These are phyloP conservation scores for Eulemur rufifrons DNA, from an alignment of 2,113 vertebrate species.

Conservation along the genomic window DNA sequence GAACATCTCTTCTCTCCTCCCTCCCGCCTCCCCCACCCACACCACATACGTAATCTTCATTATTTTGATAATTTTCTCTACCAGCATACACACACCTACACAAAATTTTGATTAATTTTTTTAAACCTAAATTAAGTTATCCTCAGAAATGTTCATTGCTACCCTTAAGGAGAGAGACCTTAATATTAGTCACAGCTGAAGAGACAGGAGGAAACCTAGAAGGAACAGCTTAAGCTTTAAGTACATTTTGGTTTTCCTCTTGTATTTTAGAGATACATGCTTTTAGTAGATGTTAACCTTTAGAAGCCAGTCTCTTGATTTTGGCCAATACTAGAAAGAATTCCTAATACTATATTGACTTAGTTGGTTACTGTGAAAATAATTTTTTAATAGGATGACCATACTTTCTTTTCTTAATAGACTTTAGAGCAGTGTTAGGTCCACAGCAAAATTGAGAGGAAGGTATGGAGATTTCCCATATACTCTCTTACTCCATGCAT, in stretches of 20 bases:
- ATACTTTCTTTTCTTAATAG: background rate
- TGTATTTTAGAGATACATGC: background rate
- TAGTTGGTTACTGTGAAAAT: background rate
- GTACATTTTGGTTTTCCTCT: background rate
- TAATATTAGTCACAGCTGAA: background rate
- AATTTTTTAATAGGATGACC: background rate
- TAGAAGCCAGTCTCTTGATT: background rate
- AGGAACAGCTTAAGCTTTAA: background rate
- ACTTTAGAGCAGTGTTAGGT: background rate
- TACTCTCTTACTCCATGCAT: background rate
- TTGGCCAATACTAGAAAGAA: background rate
- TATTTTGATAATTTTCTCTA: background rate
- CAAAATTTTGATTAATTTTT: background rate
- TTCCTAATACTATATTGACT: background rate
- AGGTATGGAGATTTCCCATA: background rate
- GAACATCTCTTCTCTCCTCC: too few relatives aligned
- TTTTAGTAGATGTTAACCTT: constrained; percentile 29
- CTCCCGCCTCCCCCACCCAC: background rate
- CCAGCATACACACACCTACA: background rate
- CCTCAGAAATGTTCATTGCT: background rate
- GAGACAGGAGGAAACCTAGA: background rate
- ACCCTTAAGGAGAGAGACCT: background rate
- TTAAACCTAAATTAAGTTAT: background rate
- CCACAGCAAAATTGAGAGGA: background rate
- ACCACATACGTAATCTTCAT: background rate